phyloP scores from a whole-genome alignment of 2,888 invertebrate genomes.

The Mongoloraphidia duomilia region DNA sequence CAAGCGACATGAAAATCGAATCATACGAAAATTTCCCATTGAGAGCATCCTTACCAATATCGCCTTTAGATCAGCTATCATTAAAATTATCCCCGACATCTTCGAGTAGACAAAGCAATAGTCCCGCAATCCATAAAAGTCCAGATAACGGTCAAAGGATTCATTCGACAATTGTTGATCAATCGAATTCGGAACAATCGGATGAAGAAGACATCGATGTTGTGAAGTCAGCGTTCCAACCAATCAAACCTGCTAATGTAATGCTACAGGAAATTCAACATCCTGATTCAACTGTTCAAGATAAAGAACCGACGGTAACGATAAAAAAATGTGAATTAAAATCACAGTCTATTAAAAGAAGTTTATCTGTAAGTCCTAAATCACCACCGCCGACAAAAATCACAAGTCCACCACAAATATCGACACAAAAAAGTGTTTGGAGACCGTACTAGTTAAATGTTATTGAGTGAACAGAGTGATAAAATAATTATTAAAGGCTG shows the following conservation, averaged over 20 bases:
- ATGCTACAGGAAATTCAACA: conserved; percentile 38
- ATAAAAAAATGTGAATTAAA: conserved; percentile 40
- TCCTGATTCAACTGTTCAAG: conserved; percentile 43
- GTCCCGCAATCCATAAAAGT: conserved; percentile 31
- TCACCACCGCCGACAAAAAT: conserved; percentile 22
- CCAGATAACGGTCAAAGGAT: conserved; percentile 36
- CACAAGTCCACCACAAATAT: conserved; percentile 25
- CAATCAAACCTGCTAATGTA: conserved; percentile 44
- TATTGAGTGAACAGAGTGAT: too few species aligned
- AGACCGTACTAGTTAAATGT: conserved; percentile 44
- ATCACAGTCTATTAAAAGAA: conserved; percentile 39
- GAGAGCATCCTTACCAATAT: conserved; percentile 20
- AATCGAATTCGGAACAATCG: conserved; percentile 45
- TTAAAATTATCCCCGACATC: conserved; percentile 38
- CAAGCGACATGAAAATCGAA: conserved; percentile 25
- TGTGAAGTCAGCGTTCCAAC: conserved; percentile 60
- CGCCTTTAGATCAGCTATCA: conserved; percentile 24
- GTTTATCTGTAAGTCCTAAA: conserved; percentile 34
- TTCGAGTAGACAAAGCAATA: conserved; percentile 35
- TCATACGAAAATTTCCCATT: conserved; percentile 22
- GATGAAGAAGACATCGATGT: conserved; percentile 63
- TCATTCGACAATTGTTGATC: conserved; percentile 43
- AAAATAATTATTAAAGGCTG: too few species aligned
- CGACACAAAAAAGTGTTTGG: conserved; percentile 55
- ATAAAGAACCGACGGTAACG: conserved; percentile 26